These are phyloP conservation scores for Pygathrix nemaeus DNA, from an alignment of 2,113 vertebrate genomes.

Conservation along the genomic window DNA sequence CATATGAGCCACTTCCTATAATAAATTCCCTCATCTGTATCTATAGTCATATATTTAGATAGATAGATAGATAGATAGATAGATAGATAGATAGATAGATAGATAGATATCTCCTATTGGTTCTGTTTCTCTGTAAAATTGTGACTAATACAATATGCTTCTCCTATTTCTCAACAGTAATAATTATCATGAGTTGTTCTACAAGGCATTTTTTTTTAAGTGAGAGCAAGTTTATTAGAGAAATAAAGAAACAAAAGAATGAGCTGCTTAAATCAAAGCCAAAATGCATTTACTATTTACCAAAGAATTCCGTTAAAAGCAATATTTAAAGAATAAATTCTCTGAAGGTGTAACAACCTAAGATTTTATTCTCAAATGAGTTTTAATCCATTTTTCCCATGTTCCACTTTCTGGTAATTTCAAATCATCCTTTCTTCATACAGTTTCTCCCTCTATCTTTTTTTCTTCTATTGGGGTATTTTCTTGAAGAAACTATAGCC, in stretches of 20 bases:
- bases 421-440: conserved; percentile 6
- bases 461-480: not conserved
- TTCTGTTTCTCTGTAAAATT: not conserved
- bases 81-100: too few relatives aligned
- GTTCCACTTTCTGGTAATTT: not conserved
- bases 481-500: not conserved
- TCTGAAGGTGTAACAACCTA: not conserved
- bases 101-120: not conserved
- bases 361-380: not conserved
- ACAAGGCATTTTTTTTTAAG: not conserved
- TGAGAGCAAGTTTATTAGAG: not conserved
- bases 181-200: conserved; percentile 15
- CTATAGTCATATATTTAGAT: not conserved
- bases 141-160: not conserved
- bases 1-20: not conserved
- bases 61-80: not conserved
- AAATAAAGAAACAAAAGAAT: not conserved
- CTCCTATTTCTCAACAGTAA: not conserved
- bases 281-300: conserved; percentile 30
- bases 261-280: conserved; percentile 26
- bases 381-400: not conserved
- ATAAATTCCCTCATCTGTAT: not conserved
- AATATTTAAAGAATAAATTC: conserved; percentile 35
- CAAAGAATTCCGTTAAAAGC: not conserved
- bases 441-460: not conserved